These are phyloP conservation scores for Drosophila barbarae DNA, from an alignment of 2,888 invertebrate genomes.

Conservation along the genomic window DNA sequence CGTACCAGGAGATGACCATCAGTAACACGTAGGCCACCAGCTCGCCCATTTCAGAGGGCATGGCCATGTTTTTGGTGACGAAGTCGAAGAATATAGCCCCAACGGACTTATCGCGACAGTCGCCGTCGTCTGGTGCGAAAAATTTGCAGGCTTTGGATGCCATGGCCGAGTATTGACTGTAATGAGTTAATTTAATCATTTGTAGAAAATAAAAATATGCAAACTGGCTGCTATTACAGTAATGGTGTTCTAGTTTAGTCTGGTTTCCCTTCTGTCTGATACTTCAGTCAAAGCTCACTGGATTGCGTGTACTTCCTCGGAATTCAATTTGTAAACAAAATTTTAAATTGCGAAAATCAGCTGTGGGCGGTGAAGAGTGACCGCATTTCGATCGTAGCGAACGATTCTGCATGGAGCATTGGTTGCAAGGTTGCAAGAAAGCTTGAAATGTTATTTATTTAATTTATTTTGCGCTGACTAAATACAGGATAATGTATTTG, in stretches of 20 bases:
- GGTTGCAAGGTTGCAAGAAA: background rate
- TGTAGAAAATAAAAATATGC: background rate
- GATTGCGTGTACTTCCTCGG: background rate
- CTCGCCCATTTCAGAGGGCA: slow-evolving; percentile 57
- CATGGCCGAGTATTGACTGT: slow-evolving; percentile 2
- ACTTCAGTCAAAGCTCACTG: slow-evolving; percentile 6
- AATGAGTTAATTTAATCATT: background rate
- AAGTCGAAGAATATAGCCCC: slow-evolving; percentile 59
- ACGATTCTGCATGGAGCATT: background rate
- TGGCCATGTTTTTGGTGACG: slow-evolving; percentile 52
- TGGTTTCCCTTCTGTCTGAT: background rate
- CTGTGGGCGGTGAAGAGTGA: slow-evolving; percentile 1
- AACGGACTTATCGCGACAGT: slow-evolving; percentile 36
- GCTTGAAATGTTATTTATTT: background rate
- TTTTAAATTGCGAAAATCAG: slow-evolving; percentile 9
- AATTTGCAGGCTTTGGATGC: background rate
- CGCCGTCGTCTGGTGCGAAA: background rate
- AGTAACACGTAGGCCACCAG: slow-evolving; percentile 63
- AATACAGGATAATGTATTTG: background rate
- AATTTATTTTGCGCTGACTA: background rate
- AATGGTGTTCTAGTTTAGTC: background rate
- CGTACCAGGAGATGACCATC: slow-evolving; percentile 66
- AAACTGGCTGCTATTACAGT: background rate
- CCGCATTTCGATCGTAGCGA: slow-evolving; percentile 9
- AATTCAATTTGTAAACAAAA: slow-evolving; percentile 4